Evolutionary conservation across 2,113 vertebrate species (phyloP).

Genomic region (Salvelinus sp.): DNA sequence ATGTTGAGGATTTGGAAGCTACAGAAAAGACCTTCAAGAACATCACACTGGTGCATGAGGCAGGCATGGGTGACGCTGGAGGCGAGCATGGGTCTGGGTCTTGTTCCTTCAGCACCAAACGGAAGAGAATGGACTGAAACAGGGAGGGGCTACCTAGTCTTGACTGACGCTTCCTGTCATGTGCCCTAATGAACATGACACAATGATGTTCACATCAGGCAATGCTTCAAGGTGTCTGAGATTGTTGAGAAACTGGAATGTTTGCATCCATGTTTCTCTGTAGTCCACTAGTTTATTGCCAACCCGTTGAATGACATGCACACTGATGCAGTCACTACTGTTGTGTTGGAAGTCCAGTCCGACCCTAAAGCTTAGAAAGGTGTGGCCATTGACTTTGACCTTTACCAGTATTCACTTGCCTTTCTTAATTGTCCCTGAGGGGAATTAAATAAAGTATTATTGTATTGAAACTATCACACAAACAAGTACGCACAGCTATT

Average conservation of each 20-base stretch:
- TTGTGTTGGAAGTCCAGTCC: slow-evolving; percentile 88
- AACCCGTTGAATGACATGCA: slow-evolving; percentile 92
- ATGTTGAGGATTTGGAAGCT: slow-evolving; percentile 87
- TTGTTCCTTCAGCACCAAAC: neutral
- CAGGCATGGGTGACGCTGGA: slow-evolving; percentile 85
- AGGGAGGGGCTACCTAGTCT: too few relatives aligned
- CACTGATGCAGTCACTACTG: slow-evolving; percentile 86
- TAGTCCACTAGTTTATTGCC: slow-evolving; percentile 79
- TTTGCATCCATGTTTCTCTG: slow-evolving; percentile 4
- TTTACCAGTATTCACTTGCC: neutral
- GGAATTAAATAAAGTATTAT: too few relatives aligned
- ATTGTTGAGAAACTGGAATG: too few relatives aligned
- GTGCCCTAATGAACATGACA: neutral
- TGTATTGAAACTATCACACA: too few relatives aligned
- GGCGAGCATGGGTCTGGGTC: slow-evolving; percentile 62
- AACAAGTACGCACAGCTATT: too few relatives aligned
- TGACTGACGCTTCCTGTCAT: neutral
- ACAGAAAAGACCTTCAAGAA: slow-evolving; percentile 86
- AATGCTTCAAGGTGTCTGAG: too few relatives aligned
- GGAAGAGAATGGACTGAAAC: too few relatives aligned
- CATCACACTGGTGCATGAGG: slow-evolving; percentile 84
- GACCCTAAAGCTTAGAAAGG: slow-evolving; percentile 88
- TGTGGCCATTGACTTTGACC: neutral
- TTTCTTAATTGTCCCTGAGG: too few relatives aligned
- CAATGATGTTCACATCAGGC: too few relatives aligned